These are phyloP conservation scores for Drosophila fungiperda DNA, from an alignment of 2,888 invertebrate species.

Conservation along the genomic window DNA sequence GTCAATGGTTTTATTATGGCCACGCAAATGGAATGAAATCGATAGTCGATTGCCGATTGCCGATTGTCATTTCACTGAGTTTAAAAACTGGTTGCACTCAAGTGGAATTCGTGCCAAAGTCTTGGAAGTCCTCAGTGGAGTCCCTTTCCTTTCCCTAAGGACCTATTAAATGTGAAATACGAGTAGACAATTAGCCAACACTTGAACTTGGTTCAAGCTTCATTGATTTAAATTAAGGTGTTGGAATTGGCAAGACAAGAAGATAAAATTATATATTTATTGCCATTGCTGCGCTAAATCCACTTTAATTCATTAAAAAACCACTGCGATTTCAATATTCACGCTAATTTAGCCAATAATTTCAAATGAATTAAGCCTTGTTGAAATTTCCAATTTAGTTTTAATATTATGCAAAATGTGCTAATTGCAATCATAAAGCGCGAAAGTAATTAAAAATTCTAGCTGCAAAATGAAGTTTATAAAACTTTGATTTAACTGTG, in stretches of 20 bases:
- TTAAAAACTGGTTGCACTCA: conserved; percentile 31
- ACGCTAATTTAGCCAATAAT: background rate
- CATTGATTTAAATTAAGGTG: background rate
- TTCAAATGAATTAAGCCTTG: too few relatives aligned
- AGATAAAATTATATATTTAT: background rate
- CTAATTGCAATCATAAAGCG: background rate
- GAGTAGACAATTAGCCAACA: conserved; percentile 41
- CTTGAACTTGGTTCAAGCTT: conserved; percentile 10
- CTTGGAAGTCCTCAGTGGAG: background rate
- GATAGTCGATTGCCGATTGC: conserved; percentile 54
- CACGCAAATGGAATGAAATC: conserved; percentile 61
- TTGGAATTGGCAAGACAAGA: background rate
- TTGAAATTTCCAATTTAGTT: background rate
- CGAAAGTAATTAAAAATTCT: background rate
- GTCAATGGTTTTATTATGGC: conserved; percentile 75
- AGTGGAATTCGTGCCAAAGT: conserved; percentile 21
- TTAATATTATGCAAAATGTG: background rate
- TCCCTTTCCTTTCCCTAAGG: conserved; percentile 5
- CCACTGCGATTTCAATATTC: background rate
- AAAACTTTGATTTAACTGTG: background rate
- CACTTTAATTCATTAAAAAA: background rate
- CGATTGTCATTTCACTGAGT: conserved; percentile 43
- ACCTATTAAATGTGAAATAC: conserved; percentile 45
- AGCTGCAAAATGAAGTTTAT: background rate
- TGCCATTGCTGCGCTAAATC: background rate